Base-by-base conservation (phyloP, 2,888 invertebrate genomes). In the Anoplius nigerrimus region DNA sequence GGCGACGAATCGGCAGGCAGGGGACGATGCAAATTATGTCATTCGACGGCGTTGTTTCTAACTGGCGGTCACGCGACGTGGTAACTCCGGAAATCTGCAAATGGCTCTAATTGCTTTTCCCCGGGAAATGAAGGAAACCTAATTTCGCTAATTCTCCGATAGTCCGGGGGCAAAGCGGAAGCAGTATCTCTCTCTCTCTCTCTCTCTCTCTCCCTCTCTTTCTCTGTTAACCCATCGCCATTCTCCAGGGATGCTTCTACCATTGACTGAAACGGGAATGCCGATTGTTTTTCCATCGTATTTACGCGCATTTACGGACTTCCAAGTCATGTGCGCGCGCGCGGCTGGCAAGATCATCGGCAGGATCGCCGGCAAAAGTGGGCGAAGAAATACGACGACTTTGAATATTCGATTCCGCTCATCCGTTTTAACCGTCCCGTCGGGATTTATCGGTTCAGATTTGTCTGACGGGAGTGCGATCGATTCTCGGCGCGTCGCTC, bases 81-180 rank as follows among this genome's bases (percentile, higher is more conserved):
- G 78, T 60, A 79, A 80, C 80, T 76, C 75, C 72, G 76, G 79
- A 78, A 82, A 81, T 81, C 79, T 75, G 75, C 76, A 78, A 82
- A 83, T 79, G 71, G 66, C 64, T 74, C 72, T 81, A 82, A 82
- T 77, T 81, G 74, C 65, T 75, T 79, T 79, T 78, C 70, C 76
- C 53, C 60, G 46, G 74, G 71, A 78, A 78, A 78, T 66, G 55
- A 71, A 74, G 70, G 68, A 68, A 81, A 82, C 73, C 76, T 76
- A 76, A 80, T 83, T 83, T 79, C 63, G 68, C 74, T 79, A 81
- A 84, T 81, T 81, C 73, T 46, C 66, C 71, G 63, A 79, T 72
- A 62, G 60, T 68, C 65, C 52, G 42, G 58, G n/a, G 46, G 58
- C 34, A 45, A 52, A 42, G 22, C 16, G 34, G 11, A 34, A 6